phyloP scores from a whole-genome alignment of 2,888 invertebrate genomes.

The Drosophila siamana region DNA sequence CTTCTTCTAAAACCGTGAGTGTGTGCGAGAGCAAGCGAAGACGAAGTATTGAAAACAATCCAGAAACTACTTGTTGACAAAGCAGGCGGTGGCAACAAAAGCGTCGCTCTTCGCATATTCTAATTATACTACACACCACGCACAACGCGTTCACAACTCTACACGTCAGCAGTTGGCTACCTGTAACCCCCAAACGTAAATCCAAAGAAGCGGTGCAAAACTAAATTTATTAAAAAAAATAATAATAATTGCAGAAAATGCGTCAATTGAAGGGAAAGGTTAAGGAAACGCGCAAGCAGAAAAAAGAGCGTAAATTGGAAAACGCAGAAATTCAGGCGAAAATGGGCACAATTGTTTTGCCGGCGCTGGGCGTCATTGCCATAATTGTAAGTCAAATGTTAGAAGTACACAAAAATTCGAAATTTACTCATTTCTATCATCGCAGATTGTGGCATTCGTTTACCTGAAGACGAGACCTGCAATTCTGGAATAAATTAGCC shows the following conservation, averaged over 20 bases:
- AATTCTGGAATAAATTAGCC: slow-evolving; percentile 39
- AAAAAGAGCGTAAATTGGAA: slow-evolving; percentile 93
- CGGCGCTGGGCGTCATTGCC: slow-evolving; percentile 88
- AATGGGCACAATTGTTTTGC: slow-evolving; percentile 91
- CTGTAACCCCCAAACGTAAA: slow-evolving; percentile 14
- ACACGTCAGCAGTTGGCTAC: slow-evolving; percentile 55
- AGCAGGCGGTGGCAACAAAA: slow-evolving; percentile 8
- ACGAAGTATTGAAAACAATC: slow-evolving; percentile 31
- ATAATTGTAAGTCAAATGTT: slow-evolving; percentile 86
- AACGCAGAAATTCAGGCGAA: slow-evolving; percentile 92
- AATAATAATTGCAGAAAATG: slow-evolving; percentile 86
- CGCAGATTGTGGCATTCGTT: slow-evolving; percentile 86
- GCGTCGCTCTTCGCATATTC: slow-evolving; percentile 28
- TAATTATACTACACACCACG: slow-evolving; percentile 13
- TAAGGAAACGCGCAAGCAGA: slow-evolving; percentile 93
- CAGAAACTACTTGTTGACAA: slow-evolving; percentile 62
- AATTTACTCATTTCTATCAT: neutral
- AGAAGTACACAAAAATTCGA: neutral
- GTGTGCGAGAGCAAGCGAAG: slow-evolving; percentile 22
- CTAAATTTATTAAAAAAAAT: neutral
- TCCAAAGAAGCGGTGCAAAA: neutral
- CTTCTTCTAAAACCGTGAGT: slow-evolving; percentile 19
- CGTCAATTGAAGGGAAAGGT: slow-evolving; percentile 92
- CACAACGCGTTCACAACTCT: slow-evolving; percentile 28
- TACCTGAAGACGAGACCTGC: slow-evolving; percentile 92